phyloP scores from a whole-genome alignment of 2,888 invertebrate genomes.

The Perizoma flavofasciatum region DNA sequence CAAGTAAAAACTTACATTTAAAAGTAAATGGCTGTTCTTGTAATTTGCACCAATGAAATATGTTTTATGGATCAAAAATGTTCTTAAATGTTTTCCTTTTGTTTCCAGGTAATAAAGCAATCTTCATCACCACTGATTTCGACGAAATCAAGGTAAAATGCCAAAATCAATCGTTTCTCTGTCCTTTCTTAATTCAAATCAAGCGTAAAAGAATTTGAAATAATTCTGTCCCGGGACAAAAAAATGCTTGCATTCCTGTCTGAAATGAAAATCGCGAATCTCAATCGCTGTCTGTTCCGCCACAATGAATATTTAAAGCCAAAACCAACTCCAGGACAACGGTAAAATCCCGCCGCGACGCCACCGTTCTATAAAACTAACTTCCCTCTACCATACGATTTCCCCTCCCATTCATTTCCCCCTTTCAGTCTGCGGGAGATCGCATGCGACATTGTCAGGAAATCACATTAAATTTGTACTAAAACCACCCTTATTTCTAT shows the following conservation, averaged over 20 bases:
- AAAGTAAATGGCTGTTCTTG: too few species aligned
- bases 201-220: not conserved
- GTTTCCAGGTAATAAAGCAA: conserved; percentile 22
- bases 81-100: conserved; percentile 9
- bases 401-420: conserved; percentile 29
- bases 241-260: conserved; percentile 1
- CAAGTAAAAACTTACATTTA: not conserved
- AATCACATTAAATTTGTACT: conserved; percentile 13
- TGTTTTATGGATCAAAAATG: not conserved
- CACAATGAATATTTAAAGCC: conserved; percentile 21
- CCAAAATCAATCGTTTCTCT: too few species aligned
- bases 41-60: too few species aligned
- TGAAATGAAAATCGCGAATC: conserved; percentile 4
- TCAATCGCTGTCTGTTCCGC: conserved; percentile 23
- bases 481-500: conserved; percentile 29
- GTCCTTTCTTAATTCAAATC: too few species aligned
- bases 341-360: conserved; percentile 26
- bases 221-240: not conserved
- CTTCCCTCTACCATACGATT: conserved; percentile 34
- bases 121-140: not conserved
- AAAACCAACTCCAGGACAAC: conserved; percentile 16
- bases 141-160: not conserved
- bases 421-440: conserved; percentile 35
- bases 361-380: conserved; percentile 25
- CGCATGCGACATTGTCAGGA: conserved; percentile 38